Evolutionary conservation across 2,888 invertebrate genomes (phyloP).

Genomic region (Philereme transversata): DNA sequence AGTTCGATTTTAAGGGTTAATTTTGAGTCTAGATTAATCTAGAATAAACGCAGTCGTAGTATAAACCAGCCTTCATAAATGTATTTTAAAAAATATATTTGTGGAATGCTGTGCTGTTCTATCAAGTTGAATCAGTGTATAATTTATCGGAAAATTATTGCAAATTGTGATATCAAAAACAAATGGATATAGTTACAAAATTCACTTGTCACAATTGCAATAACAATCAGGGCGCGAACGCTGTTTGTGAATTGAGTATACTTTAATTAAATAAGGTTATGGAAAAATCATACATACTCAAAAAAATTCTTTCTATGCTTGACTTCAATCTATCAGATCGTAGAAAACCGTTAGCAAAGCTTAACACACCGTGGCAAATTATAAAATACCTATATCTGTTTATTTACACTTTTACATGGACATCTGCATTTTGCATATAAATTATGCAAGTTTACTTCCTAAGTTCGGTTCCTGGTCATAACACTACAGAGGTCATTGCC

Average conservation of each 20-base stretch:
- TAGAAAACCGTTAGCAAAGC: no score
- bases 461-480: no score
- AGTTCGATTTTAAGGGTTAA: neutral
- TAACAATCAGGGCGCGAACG: slow-evolving; percentile 49
- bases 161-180: slow-evolving; percentile 49
- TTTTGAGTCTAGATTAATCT: neutral
- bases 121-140: slow-evolving; percentile 45
- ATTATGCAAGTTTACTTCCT: no score
- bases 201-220: slow-evolving; percentile 52
- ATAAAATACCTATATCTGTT: no score
- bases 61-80: slow-evolving; percentile 25
- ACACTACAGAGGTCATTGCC: no score
- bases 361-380: no score
- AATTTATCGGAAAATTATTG: slow-evolving; percentile 52
- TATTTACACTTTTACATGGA: no score
- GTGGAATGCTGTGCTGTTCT: slow-evolving; percentile 69
- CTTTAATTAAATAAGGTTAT: slow-evolving; percentile 2
- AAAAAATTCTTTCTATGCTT: no score
- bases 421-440: no score
- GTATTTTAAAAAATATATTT: slow-evolving; percentile 58
- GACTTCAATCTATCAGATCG: no score
- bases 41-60: slow-evolving; percentile 6
- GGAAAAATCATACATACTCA: no score
- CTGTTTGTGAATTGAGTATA: slow-evolving; percentile 42
- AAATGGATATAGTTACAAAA: slow-evolving; percentile 35